These are phyloP conservation scores for Trinorchestia longiramus DNA, from an alignment of 1,140 invertebrate genomes.

Conservation along the genomic window DNA sequence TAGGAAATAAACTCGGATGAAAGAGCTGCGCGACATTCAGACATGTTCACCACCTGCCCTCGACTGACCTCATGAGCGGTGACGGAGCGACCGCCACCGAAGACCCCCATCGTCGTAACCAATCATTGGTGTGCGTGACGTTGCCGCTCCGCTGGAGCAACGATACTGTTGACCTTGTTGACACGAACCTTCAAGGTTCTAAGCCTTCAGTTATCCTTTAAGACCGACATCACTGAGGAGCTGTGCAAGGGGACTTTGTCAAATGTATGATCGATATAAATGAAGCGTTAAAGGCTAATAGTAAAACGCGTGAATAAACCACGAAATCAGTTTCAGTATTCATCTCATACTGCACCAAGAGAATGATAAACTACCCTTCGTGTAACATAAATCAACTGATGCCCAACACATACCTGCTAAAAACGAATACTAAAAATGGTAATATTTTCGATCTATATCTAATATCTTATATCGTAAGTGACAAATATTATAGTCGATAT, in stretches of 20 bases:
- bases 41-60: background rate
- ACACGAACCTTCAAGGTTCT: background rate
- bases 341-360: too few species aligned
- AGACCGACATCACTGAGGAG: background rate
- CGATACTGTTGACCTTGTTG: background rate
- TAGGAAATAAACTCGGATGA: background rate
- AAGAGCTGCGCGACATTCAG: background rate
- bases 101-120: background rate
- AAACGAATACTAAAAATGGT: too few species aligned
- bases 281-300: too few species aligned
- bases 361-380: too few species aligned
- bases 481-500: too few species aligned
- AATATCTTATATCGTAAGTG: too few species aligned
- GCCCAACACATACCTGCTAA: too few species aligned
- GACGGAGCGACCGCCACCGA: background rate
- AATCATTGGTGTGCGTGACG: background rate
- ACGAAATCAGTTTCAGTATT: too few species aligned
- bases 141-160: conserved; percentile 22
- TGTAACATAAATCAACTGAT: too few species aligned
- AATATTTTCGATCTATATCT: too few species aligned
- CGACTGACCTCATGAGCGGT: background rate
- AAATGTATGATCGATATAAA: too few species aligned
- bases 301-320: too few species aligned
- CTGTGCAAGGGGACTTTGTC: background rate
- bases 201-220: background rate